phyloP scores from a whole-genome alignment of 2,113 vertebrate genomes.

The Pimephales promelas region DNA sequence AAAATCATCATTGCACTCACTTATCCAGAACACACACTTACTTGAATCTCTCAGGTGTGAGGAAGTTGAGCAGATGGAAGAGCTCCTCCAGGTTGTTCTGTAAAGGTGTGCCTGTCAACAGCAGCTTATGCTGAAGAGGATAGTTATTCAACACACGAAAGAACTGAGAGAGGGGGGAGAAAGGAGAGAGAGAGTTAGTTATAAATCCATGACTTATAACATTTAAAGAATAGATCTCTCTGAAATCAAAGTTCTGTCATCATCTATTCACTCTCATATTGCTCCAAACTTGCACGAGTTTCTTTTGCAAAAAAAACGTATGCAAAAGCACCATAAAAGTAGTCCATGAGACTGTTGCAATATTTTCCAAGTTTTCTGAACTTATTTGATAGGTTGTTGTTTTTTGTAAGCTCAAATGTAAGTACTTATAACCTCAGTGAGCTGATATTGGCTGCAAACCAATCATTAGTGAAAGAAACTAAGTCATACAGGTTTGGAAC shows the following conservation, averaged over 20 bases:
- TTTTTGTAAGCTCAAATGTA: neutral
- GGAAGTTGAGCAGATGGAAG: slow-evolving; percentile 95
- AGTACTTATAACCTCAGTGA: neutral
- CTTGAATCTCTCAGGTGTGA: slow-evolving; percentile 95
- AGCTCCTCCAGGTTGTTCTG: slow-evolving; percentile 98
- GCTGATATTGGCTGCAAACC: neutral
- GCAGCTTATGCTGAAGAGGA: slow-evolving; percentile 92
- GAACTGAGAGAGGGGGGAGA: slow-evolving; percentile 75
- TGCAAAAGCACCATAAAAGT: neutral
- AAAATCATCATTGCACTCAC: neutral
- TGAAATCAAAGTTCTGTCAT: neutral
- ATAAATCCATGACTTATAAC: neutral
- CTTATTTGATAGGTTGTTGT: neutral
- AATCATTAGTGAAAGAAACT: neutral
- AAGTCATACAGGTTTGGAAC: neutral
- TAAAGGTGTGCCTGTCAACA: slow-evolving; percentile 93
- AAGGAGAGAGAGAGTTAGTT: neutral
- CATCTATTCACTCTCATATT: neutral
- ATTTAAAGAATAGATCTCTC: neutral
- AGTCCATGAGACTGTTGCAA: neutral
- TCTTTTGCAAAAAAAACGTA: neutral
- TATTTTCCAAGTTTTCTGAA: neutral
- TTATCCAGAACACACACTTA: slow-evolving; percentile 70
- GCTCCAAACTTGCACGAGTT: neutral
- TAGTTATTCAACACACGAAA: slow-evolving; percentile 96